These are phyloP conservation scores for Philopotamus ludificatus DNA, from an alignment of 1,140 invertebrate species.

Conservation along the genomic window DNA sequence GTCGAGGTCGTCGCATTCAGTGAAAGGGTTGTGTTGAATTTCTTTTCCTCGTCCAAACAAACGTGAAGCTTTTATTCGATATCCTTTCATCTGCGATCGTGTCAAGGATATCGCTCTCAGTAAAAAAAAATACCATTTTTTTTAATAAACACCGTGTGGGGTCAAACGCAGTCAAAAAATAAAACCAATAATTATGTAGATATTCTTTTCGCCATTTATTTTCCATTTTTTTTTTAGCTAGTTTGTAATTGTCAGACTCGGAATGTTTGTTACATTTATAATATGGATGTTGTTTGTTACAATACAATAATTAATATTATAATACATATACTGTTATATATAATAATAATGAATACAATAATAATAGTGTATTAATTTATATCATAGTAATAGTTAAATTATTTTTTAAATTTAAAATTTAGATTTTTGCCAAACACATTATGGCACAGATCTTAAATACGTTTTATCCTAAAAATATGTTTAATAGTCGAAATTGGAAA, in stretches of 20 bases:
- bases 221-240: slow-evolving; percentile 31
- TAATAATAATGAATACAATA: slow-evolving; percentile 38
- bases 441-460: slow-evolving; percentile 40
- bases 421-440: slow-evolving; percentile 37
- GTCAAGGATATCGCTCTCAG: neutral
- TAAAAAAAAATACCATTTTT: neutral
- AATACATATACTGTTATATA: slow-evolving; percentile 32
- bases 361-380: slow-evolving; percentile 33
- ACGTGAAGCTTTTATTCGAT: neutral
- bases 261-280: slow-evolving; percentile 39
- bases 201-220: slow-evolving; percentile 37
- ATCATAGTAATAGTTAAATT: slow-evolving; percentile 32
- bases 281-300: slow-evolving; percentile 33
- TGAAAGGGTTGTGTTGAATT: neutral
- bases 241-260: slow-evolving; percentile 35
- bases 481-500: slow-evolving; percentile 1
- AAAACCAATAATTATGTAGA: slow-evolving; percentile 31
- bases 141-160: neutral
- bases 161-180: slow-evolving; percentile 9
- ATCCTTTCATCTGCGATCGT: neutral
- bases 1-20: slow-evolving; percentile 1
- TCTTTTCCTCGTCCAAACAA: neutral
- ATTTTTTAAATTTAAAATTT: slow-evolving; percentile 19
- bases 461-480: slow-evolving; percentile 7
- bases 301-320: slow-evolving; percentile 37